Base-by-base conservation (phyloP, 2,113 vertebrate species). In the Eupsittula cactorum region DNA sequence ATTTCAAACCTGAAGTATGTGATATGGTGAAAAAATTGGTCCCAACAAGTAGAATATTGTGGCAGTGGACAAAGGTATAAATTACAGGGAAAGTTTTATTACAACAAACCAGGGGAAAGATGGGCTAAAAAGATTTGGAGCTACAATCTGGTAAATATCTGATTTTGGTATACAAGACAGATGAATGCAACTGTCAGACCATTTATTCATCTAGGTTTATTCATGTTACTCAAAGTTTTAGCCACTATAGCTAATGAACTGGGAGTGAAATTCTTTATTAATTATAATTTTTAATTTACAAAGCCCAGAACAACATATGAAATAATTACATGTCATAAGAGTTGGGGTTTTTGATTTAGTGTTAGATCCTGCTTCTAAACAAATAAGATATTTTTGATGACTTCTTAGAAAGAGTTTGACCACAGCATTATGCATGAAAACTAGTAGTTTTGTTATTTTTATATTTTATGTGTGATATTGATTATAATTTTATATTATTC, bases 1-100 rank as follows among this genome's bases (percentile, higher is more conserved):
- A 94, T 12, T 99, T 99, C 86, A 97, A 27, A 11, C 63, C 93
- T 74, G 97, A 98, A 76, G 67, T 99, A 79, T 97, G 97, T 93
- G 95, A 97, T 2, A 97, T 98, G 96, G 96, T 99, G 55, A 90
- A 89, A 44, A 90, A 86, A 81, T 98, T 99, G 55, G 98, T 99
- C 47, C 87, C 97, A 35, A 95, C 98, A 33, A 97, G 98, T 65
- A 98, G 99, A 97, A 96, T 98, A 88, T 64, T 99, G 46, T 99
- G 98, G 99, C 98, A 99, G n/a, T 97, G 98, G 98, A 98, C 98
- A 65, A 99, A 99, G 98, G 98, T 99, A 97, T 33, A 39, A 64
- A 85, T 71, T 44, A 37, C 17, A 53, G 24, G 16, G 50, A 7
- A 91, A 44, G 3, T 46, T 86, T 86, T 37, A 31, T 71, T 37